Percentiles rank a stretch among this genome's conserved stretches.
These are phyloP conservation scores for Cantharis rustica DNA, from an alignment of 2,888 invertebrate genomes.

Conservation along the genomic window DNA sequence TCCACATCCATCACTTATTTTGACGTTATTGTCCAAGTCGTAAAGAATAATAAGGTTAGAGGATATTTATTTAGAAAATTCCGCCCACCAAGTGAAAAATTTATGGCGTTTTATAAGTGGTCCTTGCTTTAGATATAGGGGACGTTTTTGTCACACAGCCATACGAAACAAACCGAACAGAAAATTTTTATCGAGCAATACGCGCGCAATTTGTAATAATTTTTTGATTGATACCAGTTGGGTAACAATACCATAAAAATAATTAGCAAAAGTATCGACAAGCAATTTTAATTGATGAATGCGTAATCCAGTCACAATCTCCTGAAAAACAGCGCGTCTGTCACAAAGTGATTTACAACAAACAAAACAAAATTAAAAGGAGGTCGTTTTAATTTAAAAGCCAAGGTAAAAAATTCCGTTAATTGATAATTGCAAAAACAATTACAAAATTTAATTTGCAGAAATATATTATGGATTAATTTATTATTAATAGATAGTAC, in stretches of 20 bases:
- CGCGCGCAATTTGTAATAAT: background rate
- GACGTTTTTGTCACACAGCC: constrained; percentile 8
- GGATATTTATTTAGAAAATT: constrained; percentile 27
- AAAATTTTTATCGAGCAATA: constrained; percentile 6
- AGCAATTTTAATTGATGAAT: background rate
- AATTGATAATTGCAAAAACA: background rate
- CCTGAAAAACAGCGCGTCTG: background rate
- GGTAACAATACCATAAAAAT: background rate
- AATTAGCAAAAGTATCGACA: background rate
- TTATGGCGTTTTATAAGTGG: constrained; percentile 9
- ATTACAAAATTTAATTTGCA: background rate
- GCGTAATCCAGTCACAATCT: background rate
- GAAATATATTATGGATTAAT: background rate
- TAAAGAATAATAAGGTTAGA: constrained; percentile 3
- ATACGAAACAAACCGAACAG: constrained; percentile 1
- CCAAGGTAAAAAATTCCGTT: background rate
- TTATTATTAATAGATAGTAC: background rate
- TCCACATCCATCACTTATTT: constrained; percentile 23
- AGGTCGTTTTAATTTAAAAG: constrained; percentile 3
- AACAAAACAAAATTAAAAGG: background rate
- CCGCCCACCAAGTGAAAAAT: constrained; percentile 14
- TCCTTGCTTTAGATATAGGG: constrained; percentile 3
- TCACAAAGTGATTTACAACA: constrained; percentile 1
- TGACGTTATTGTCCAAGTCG: constrained; percentile 16
- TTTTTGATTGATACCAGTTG: background rate